Conservation (phyloP, 2,113 vertebrate genomes). For the Entomyzon cyanotis region DNA sequence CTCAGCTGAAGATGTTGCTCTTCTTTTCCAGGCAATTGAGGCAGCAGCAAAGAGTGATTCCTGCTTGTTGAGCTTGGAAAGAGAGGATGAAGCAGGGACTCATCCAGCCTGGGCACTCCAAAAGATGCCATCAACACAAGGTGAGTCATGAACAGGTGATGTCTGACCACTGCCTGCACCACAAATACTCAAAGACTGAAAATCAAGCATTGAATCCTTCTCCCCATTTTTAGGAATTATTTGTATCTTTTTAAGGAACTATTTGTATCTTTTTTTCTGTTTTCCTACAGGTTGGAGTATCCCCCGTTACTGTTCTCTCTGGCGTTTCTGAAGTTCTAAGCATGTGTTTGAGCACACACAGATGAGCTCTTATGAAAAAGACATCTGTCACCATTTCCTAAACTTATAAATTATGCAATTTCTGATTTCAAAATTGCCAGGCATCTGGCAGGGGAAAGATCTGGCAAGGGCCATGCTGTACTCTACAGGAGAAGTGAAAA, state of each 20-base stretch:
- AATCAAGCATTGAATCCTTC: background rate
- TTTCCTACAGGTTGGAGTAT: background rate
- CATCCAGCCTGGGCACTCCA: background rate
- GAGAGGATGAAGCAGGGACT: background rate
- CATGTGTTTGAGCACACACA: background rate
- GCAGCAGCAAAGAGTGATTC: background rate
- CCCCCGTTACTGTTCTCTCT: background rate
- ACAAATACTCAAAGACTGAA: background rate
- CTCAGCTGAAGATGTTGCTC: background rate
- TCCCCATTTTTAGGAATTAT: background rate
- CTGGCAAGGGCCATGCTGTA: background rate
- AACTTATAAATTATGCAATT: background rate
- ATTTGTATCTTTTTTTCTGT: background rate
- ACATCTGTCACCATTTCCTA: background rate
- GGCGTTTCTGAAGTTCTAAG: background rate
- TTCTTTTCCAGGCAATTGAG: background rate
- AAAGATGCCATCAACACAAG: background rate
- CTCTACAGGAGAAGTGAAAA: constrained; percentile 3
- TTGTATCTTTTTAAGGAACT: background rate
- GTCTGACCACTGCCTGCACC: background rate
- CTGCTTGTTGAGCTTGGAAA: background rate
- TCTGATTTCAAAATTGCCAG: background rate
- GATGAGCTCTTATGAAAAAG: background rate
- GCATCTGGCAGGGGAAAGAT: background rate
- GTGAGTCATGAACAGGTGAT: background rate